Evolutionary conservation across 2,888 invertebrate species (phyloP), one percentile per base, ranked within the genome.

Genomic region (Leptura quadrifasciata): DNA sequence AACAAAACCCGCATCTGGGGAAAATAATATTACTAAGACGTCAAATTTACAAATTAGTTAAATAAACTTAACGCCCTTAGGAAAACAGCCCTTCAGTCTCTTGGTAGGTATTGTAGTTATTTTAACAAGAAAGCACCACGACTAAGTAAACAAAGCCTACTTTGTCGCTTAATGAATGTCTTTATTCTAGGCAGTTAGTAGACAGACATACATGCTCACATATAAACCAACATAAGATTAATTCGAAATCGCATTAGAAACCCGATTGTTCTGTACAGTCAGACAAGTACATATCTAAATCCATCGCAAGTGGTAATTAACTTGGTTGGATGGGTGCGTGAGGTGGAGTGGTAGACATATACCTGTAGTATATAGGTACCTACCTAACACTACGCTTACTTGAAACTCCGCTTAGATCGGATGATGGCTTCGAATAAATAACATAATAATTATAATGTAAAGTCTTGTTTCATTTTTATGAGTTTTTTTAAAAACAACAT

Each of bases 81-180:
- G 60, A 61, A 71, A 71, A 61, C 70, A 71, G 21, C 70, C 70
- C 70, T 71, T 60, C 35, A 70, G 70, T 70, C n/a, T 70, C 61
- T 52, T 47, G 61, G 70, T 52, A 61, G 47, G 70, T 61, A 71
- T 71, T 71, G 76, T 76, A 74, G 74, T 76, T 76, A 76, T 76
- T 74, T 76, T 70, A 76, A 68, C 72, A 58, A 57, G 70, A 72
- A 69, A 61, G 64, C 57, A 70, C 73, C 64, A 74, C 69, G 74
- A 71, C 70, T 71, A 70, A 24, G 35, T 69, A 76, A 76, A 69
- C 68, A 72, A 76, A 58, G 72, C 63, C 65, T 69, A 73, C 74
- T 76, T 76, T 76, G 76, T 74, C 76, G 72, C 74, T 64, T 76
- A 76, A 76, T 73, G 76, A 76, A 76, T 76, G 76, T 76, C 74